A percentile compares a stretch with the other conserved stretches of the same genome.
These are phyloP conservation scores for Mormyrops attenuatus DNA, from an alignment of 2,797 vertebrate species.

Conservation along the genomic window DNA sequence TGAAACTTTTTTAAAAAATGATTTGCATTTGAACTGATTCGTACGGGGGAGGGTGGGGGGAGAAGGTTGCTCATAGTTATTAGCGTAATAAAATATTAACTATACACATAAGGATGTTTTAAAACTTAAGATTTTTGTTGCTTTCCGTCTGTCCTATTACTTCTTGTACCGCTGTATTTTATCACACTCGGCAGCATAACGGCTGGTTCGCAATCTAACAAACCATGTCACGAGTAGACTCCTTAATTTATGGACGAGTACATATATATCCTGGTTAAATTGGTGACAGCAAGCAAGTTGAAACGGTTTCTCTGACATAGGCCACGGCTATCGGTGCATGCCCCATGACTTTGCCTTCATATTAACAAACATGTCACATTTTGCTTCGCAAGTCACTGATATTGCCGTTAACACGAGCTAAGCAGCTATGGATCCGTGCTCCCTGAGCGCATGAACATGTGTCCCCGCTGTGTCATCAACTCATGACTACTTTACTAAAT, in stretches of 20 bases:
- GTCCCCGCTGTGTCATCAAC: constrained; percentile 28
- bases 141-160: neutral
- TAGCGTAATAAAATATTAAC: neutral
- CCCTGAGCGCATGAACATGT: neutral
- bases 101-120: neutral
- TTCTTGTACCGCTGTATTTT: neutral
- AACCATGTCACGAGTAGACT: neutral
- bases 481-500: constrained; percentile 42
- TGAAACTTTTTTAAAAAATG: neutral
- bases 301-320: constrained; percentile 34
- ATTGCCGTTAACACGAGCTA: constrained; percentile 19
- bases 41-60: neutral
- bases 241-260: neutral
- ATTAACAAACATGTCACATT: constrained; percentile 69
- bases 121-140: neutral
- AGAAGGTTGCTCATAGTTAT: neutral
- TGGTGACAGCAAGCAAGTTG: neutral
- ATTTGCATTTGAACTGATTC: neutral
- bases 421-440: neutral
- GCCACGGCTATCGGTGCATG: constrained; percentile 26
- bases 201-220: neutral
- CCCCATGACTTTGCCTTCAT: constrained; percentile 45
- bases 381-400: constrained; percentile 36
- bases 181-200: neutral
- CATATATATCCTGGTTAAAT: neutral